Base-by-base conservation (phyloP, 2,888 invertebrate species). In the Caenorhabditis sp. region DNA sequence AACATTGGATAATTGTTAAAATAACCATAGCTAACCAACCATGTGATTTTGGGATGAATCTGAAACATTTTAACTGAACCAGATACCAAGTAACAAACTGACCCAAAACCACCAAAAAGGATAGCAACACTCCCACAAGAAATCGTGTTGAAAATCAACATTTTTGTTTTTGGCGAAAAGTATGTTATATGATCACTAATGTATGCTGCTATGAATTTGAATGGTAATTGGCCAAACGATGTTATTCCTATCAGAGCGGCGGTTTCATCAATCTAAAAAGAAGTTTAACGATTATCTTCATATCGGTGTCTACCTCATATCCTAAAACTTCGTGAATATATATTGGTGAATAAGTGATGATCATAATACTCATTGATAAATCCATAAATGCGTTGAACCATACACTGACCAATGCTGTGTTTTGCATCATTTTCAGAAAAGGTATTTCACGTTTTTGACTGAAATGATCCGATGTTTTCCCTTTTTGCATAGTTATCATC, bases 361-460 rank as follows among this genome's bases (percentile, higher is more conserved):
- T 61, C 68, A 73, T 65, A 27, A 73, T 73, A 12, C 62, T 58
- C 69, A 67, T 64, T 4, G 73, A 67, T 6, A 73, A 36, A 54
- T 73, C 73, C 63, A 69, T 59, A 26, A 73, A 73, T 5, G 73
- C 65, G 51, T 73, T 73, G 50, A 69, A 66, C 73, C 73, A 73
- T 10, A 60, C 61, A 27, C 73, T 69, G 0, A 66, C n/a, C 21
- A 73, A 10, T 3, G 66, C 65, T 14, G 36, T 37, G 43, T 72
- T 72, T 1, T 53, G 64, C 1, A 72, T 19, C 67, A 72, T 64
- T 31, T 26, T 58, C 36, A 55, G 3, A 23, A 21, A 50, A 8
- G 61, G 50, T 10, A 61, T 24, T 8, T 26, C 17, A 10, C 68
- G 23, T 10, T 54, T 61, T 50, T 53, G 59, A 26, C 49, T 49